These are phyloP conservation scores for Atherinomorus stipes DNA, from an alignment of 2,113 vertebrate genomes.

Conservation along the genomic window DNA sequence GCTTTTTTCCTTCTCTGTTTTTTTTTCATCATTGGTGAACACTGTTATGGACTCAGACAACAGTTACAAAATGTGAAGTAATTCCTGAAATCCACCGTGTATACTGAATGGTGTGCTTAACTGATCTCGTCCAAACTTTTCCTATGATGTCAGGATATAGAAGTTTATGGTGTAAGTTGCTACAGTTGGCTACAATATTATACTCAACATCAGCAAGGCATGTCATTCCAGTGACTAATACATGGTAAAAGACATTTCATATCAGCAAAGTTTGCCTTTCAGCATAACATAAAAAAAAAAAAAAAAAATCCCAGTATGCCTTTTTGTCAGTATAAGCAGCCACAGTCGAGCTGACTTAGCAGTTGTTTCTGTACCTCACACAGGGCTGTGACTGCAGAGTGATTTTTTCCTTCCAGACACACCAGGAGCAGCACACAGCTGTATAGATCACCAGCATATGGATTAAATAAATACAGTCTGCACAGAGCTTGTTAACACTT, in stretches of 20 bases:
- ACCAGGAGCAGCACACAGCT: constrained; percentile 67
- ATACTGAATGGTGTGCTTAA: neutral
- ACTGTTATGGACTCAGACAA: constrained; percentile 27
- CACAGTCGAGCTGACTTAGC: constrained; percentile 60
- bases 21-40: constrained; percentile 27
- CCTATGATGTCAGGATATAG: constrained; percentile 17
- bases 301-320: neutral
- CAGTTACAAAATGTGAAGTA: constrained; percentile 33
- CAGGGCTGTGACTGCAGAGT: constrained; percentile 45
- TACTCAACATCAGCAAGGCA: constrained; percentile 15
- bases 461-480: constrained; percentile 81
- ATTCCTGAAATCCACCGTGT: constrained; percentile 20
- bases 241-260: constrained; percentile 4
- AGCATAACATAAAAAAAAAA: constrained; percentile 32
- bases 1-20: constrained; percentile 24
- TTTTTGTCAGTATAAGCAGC: constrained; percentile 38
- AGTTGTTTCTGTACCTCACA: constrained; percentile 44
- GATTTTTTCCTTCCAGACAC: constrained; percentile 68
- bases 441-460: constrained; percentile 77
- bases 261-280: constrained; percentile 37
- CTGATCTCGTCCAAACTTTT: neutral
- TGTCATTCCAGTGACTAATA: constrained; percentile 18
- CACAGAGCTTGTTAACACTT: constrained; percentile 81
- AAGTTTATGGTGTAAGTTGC: constrained; percentile 9
- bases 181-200: neutral